Conservation (phyloP, 2,797 vertebrate genomes). For the Streptopelia turtur region DNA sequence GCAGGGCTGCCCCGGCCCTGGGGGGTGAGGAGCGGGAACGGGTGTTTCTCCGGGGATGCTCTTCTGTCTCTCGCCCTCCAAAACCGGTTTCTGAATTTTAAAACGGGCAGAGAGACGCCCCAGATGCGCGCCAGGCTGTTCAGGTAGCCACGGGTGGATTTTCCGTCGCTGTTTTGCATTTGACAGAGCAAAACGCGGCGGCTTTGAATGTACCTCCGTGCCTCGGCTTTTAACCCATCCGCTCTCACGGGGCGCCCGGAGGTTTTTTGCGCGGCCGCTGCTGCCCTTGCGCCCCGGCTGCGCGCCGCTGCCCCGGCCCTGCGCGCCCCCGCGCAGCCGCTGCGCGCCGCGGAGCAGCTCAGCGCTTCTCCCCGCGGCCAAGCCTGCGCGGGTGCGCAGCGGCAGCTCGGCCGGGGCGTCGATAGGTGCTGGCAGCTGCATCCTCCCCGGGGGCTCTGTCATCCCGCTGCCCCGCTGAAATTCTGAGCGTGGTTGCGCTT, state of each 20-base stretch:
- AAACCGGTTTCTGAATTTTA: neutral
- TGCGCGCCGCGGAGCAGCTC: neutral
- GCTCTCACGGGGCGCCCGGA: neutral
- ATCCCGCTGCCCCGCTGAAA: neutral
- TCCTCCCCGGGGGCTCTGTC: neutral
- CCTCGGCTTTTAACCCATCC: too few species aligned
- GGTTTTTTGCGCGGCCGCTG: neutral
- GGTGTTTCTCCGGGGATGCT: neutral
- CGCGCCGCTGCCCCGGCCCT: neutral
- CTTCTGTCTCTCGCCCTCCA: neutral
- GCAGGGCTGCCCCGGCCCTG: neutral
- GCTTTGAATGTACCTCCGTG: neutral
- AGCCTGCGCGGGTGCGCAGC: neutral
- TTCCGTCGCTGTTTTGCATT: neutral
- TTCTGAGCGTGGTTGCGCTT: rapidly evolving
- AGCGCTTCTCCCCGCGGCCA: too few species aligned
- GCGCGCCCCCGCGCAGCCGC: neutral
- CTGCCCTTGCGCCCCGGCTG: neutral
- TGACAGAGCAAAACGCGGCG: neutral
- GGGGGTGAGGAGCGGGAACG: neutral
- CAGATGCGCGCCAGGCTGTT: neutral
- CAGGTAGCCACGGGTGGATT: neutral
- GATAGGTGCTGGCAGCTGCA: too few species aligned
- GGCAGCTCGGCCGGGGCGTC: too few species aligned
- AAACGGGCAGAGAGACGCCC: neutral